Evolutionary conservation across 2,797 vertebrate genomes (phyloP).

Genomic region (Micromesistius poutassou): DNA sequence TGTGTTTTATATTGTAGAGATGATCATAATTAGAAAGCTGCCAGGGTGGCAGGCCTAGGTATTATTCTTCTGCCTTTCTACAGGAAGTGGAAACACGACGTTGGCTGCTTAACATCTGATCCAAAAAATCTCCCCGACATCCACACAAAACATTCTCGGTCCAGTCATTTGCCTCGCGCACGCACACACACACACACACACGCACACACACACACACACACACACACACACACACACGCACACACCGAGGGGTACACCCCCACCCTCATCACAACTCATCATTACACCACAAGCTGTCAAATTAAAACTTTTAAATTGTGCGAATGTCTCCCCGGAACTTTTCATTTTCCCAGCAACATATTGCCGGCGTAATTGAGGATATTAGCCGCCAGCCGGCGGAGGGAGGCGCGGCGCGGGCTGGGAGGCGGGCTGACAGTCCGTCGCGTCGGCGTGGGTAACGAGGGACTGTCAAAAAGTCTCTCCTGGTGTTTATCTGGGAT

Average conservation of each 20-base stretch:
- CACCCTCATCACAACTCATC: constrained; percentile 59
- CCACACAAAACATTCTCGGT: constrained; percentile 16
- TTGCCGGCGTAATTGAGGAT: constrained; percentile 77
- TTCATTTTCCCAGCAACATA: constrained; percentile 67
- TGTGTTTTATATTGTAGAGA: too few species aligned
- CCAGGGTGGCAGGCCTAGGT: neutral
- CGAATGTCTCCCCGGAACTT: constrained; percentile 61
- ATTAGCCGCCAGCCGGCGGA: constrained; percentile 72
- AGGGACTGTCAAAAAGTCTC: constrained; percentile 75
- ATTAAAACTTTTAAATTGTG: constrained; percentile 71
- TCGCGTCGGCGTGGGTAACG: constrained; percentile 64
- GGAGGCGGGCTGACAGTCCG: constrained; percentile 70
- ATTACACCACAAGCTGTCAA: constrained; percentile 74
- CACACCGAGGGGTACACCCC: neutral
- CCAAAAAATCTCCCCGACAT: constrained; percentile 34
- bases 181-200: too few species aligned
- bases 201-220: too few species aligned
- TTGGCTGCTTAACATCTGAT: constrained; percentile 56
- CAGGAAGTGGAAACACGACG: constrained; percentile 44
- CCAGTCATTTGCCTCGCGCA: constrained; percentile 46
- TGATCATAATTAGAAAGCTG: too few species aligned
- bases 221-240: too few species aligned
- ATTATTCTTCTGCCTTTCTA: neutral
- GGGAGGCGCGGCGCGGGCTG: constrained; percentile 55
- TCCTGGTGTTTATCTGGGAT: constrained; percentile 74